Evolutionary conservation across 2,888 invertebrate species (phyloP).

Genomic region (Temnothorax rugatulus): DNA sequence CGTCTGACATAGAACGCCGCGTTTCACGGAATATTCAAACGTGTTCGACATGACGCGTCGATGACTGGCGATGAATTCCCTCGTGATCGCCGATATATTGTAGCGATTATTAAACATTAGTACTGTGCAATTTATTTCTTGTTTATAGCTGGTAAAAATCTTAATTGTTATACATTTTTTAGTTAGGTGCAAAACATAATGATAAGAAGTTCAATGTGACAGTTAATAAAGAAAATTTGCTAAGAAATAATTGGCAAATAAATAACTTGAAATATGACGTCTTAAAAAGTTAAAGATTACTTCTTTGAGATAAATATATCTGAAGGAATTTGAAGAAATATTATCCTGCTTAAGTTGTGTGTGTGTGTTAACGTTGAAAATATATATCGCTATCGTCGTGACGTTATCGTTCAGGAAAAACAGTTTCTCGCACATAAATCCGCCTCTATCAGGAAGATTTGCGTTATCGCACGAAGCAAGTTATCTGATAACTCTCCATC

Average conservation of each 20-base stretch:
- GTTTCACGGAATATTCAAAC: constrained; percentile 27
- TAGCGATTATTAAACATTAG: not conserved
- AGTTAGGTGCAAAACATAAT: not conserved
- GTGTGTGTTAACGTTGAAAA: not conserved
- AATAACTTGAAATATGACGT: not conserved
- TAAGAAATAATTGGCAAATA: not conserved
- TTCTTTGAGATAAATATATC: not conserved
- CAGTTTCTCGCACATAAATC: not conserved
- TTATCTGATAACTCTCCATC: constrained; percentile 4
- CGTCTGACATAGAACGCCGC: not conserved
- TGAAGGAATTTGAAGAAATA: not conserved
- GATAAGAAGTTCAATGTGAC: not conserved
- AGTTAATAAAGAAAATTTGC: not conserved
- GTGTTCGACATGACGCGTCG: constrained; percentile 12
- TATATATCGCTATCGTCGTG: not conserved
- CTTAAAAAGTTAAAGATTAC: not conserved
- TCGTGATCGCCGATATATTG: not conserved
- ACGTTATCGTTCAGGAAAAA: constrained; percentile 4
- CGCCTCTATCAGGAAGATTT: not conserved
- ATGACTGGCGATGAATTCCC: constrained; percentile 31
- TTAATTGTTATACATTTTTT: not conserved
- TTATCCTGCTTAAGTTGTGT: not conserved
- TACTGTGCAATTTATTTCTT: constrained; percentile 13
- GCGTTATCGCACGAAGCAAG: not conserved
- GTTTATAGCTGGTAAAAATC: not conserved